Evolutionary conservation across 2,888 invertebrate species (phyloP).

Genomic region (Hypselothyrea guttata): DNA sequence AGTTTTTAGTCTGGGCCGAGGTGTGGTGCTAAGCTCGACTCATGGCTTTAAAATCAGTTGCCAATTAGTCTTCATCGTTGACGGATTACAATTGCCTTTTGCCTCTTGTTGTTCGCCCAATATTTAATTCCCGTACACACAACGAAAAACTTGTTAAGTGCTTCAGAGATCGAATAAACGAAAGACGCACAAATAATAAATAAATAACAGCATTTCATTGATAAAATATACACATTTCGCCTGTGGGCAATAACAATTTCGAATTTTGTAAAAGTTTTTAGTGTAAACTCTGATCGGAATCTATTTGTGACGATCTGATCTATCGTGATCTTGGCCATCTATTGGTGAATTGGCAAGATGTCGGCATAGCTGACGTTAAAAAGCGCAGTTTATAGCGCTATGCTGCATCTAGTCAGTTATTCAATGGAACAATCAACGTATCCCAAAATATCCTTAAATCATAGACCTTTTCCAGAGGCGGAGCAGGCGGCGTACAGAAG

Average conservation of each 20-base stretch:
- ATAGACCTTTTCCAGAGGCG: no score
- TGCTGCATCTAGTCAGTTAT: conserved; percentile 83
- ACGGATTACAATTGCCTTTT: conserved; percentile 73
- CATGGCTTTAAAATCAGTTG: conserved; percentile 80
- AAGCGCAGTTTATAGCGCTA: conserved; percentile 79
- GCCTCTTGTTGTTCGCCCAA: conserved; percentile 75
- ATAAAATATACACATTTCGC: conserved; percentile 52
- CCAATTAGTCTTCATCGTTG: conserved; percentile 80
- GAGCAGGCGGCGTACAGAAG: no score
- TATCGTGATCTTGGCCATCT: conserved; percentile 46
- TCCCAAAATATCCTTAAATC: neutral
- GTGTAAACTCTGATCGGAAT: conserved; percentile 18
- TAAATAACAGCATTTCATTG: conserved; percentile 64
- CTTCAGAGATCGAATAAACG: conserved; percentile 29
- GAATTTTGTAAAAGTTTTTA: conserved; percentile 15
- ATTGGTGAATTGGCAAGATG: conserved; percentile 83
- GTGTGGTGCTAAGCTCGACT: conserved; percentile 81
- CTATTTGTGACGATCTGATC: conserved; percentile 13
- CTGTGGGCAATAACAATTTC: conserved; percentile 36
- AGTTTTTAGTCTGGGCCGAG: conserved; percentile 63
- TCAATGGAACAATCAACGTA: conserved; percentile 78
- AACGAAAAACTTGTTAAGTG: conserved; percentile 63
- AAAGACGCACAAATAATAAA: conserved; percentile 1
- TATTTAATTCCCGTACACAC: conserved; percentile 6
- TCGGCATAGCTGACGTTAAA: conserved; percentile 83